Evolutionary conservation across 2,797 vertebrate species (phyloP).

Genomic region (Echeneis naucrates): DNA sequence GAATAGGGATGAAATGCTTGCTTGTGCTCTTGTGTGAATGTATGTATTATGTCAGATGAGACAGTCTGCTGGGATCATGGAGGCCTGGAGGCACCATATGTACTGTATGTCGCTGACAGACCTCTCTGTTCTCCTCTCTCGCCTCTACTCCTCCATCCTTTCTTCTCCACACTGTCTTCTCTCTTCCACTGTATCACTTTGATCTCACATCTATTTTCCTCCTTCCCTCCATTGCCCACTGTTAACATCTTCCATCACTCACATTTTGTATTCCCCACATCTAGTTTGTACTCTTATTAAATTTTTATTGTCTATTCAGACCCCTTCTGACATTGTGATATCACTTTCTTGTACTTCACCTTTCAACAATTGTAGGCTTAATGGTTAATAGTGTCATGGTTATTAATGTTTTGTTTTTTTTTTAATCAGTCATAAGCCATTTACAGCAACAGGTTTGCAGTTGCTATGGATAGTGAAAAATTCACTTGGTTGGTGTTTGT

Average conservation of each 20-base stretch:
- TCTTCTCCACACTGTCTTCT: constrained; percentile 36
- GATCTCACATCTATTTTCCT: constrained; percentile 42
- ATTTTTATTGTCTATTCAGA: constrained; percentile 2
- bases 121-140: constrained; percentile 52
- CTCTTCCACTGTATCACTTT: constrained; percentile 39
- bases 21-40: constrained; percentile 35
- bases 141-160: constrained; percentile 41
- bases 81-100: constrained; percentile 72
- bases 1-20: constrained; percentile 25
- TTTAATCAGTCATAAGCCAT: not conserved
- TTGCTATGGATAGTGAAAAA: not conserved
- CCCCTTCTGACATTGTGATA: not conserved
- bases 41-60: constrained; percentile 49
- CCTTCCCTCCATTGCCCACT: constrained; percentile 20
- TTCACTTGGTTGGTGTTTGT: not conserved
- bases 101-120: constrained; percentile 59
- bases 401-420: not conserved
- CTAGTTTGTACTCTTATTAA: constrained; percentile 27
- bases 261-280: constrained; percentile 17
- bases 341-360: not conserved
- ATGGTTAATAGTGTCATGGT: not conserved
- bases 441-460: not conserved
- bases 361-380: not conserved
- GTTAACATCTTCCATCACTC: constrained; percentile 45
- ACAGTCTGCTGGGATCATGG: constrained; percentile 61